These are phyloP conservation scores for Cryptoprocta ferox DNA, from an alignment of 2,797 vertebrate genomes.

Conservation along the genomic window DNA sequence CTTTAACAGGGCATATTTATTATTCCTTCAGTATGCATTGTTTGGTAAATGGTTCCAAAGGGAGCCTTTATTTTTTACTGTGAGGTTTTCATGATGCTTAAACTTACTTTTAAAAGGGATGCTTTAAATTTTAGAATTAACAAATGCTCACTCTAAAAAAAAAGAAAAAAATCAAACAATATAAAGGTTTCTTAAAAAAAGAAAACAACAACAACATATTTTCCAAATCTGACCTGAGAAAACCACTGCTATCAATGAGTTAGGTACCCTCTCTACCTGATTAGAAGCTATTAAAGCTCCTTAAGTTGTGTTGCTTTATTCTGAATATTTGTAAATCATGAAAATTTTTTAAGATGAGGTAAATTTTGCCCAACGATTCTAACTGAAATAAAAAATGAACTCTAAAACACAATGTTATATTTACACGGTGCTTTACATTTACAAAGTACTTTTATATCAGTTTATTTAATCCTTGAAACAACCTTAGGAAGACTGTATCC, in stretches of 20 bases:
- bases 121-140: slow-evolving; percentile 25
- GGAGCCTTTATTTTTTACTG: background rate
- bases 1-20: background rate
- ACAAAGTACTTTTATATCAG: background rate
- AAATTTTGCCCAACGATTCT: background rate
- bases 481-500: background rate
- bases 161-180: background rate
- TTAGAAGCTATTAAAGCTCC: background rate
- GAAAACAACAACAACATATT: background rate
- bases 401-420: background rate
- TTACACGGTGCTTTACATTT: background rate
- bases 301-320: background rate
- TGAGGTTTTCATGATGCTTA: slow-evolving; percentile 28
- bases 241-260: background rate
- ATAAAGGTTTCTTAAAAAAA: slow-evolving; percentile 36
- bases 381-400: slow-evolving; percentile 17
- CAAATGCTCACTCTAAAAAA: background rate
- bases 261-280: background rate
- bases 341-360: background rate
- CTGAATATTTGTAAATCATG: background rate
- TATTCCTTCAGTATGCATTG: background rate
- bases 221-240: background rate
- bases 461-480: background rate
- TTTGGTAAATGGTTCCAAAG: background rate
- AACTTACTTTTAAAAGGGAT: slow-evolving; percentile 16